phyloP scores from a whole-genome alignment of 2,888 invertebrate genomes.

The Drosophila melanosoma region DNA sequence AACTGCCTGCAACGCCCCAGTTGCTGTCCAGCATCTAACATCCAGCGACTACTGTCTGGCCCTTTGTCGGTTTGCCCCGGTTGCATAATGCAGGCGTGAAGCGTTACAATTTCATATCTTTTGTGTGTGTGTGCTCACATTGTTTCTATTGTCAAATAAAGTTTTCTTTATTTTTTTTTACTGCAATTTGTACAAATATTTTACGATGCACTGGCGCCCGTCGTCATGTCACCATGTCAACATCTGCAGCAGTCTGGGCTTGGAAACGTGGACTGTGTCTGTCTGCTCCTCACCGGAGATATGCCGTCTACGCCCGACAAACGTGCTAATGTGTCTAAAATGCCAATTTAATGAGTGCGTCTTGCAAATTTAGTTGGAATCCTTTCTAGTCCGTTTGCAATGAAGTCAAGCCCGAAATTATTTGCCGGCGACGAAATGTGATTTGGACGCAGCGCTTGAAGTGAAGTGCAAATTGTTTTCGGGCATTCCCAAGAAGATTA shows the following conservation, averaged over 20 bases:
- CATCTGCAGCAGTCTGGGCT: constrained; percentile 30
- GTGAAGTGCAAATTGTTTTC: constrained; percentile 57
- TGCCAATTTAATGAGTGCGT: constrained; percentile 58
- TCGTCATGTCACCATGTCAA: constrained; percentile 28
- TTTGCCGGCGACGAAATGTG: constrained; percentile 38
- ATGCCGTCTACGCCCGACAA: constrained; percentile 56
- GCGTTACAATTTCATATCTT: constrained; percentile 71
- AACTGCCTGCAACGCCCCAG: constrained; percentile 50
- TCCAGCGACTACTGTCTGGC: constrained; percentile 41
- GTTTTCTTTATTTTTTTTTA: constrained; percentile 20
- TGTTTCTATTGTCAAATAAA: constrained; percentile 41
- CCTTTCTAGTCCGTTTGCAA: constrained; percentile 65
- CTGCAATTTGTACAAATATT: constrained; percentile 58
- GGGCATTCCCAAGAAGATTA: constrained; percentile 31
- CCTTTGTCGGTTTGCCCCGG: constrained; percentile 58
- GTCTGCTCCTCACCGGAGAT: constrained; percentile 48
- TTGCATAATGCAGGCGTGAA: constrained; percentile 65
- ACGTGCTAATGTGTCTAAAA: constrained; percentile 66
- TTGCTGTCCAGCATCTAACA: constrained; percentile 32
- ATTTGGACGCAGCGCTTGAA: constrained; percentile 47
- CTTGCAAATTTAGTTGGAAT: constrained; percentile 49
- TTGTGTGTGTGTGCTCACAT: constrained; percentile 54
- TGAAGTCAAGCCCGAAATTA: constrained; percentile 74
- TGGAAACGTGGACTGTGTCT: constrained; percentile 11
- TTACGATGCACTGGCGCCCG: constrained; percentile 70